These are phyloP conservation scores for Nymphalis io DNA, from an alignment of 1,140 invertebrate species.

Conservation along the genomic window DNA sequence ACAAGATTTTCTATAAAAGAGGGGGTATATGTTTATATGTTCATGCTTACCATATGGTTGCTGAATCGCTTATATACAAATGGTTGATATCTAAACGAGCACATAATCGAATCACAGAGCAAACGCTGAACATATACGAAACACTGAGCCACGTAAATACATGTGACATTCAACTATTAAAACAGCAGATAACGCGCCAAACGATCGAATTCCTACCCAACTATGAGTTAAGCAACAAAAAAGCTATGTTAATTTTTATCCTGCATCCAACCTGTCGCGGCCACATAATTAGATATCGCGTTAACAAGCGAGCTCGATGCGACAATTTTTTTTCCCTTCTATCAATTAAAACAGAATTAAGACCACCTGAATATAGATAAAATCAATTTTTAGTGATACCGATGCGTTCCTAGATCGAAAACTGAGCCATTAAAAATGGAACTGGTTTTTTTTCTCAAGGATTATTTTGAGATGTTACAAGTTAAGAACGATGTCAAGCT, in stretches of 20 bases:
- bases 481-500: background rate
- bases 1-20: too few species aligned
- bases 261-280: conserved; percentile 5
- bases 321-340: background rate
- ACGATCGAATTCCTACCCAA: background rate
- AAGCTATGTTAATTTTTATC: background rate
- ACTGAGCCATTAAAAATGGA: conserved; percentile 27
- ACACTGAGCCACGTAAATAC: too few species aligned
- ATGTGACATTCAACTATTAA: too few species aligned
- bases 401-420: conserved; percentile 27
- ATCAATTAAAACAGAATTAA: conserved; percentile 8
- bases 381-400: conserved; percentile 20
- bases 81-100: too few species aligned
- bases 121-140: too few species aligned
- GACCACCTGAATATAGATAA: background rate
- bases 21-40: too few species aligned
- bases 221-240: background rate
- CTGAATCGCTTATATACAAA: too few species aligned
- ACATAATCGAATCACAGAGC: too few species aligned
- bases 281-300: background rate
- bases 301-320: background rate
- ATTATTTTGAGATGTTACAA: conserved; percentile 20
- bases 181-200: too few species aligned
- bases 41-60: too few species aligned
- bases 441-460: conserved; percentile 29